These are phyloP conservation scores for Brachyalestes nurse DNA, from an alignment of 2,797 vertebrate species.

Conservation along the genomic window DNA sequence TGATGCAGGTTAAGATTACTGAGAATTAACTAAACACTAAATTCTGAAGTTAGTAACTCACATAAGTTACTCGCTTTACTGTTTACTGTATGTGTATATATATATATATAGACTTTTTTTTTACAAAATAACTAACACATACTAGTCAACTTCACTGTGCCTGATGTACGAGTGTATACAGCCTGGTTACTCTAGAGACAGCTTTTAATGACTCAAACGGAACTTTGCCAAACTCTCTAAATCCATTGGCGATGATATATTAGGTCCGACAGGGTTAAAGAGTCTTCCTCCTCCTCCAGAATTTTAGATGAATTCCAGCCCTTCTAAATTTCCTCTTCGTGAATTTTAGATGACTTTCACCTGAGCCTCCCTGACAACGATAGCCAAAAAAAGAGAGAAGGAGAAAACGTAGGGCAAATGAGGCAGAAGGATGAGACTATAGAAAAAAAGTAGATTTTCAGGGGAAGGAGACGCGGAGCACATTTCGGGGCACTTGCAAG, in stretches of 20 bases:
- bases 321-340: slow-evolving; percentile 52
- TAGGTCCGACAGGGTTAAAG: neutral
- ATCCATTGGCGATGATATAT: neutral
- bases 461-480: slow-evolving; percentile 23
- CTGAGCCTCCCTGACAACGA: slow-evolving; percentile 41
- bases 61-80: too few relatives aligned
- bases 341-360: slow-evolving; percentile 52
- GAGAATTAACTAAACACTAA: too few relatives aligned
- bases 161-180: too few relatives aligned
- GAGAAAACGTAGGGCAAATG: slow-evolving; percentile 30
- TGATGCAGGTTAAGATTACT: too few relatives aligned
- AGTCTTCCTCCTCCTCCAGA: slow-evolving; percentile 28
- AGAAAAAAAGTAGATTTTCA: slow-evolving; percentile 28
- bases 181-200: neutral
- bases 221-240: neutral
- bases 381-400: slow-evolving; percentile 32
- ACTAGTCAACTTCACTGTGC: too few relatives aligned
- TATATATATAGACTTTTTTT: too few relatives aligned
- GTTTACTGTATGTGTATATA: too few relatives aligned
- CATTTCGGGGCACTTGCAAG: slow-evolving; percentile 32
- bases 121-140: too few relatives aligned
- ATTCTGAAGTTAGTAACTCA: too few relatives aligned
- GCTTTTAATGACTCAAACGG: neutral
- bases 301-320: slow-evolving; percentile 40
- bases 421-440: slow-evolving; percentile 30